A percentile compares a stretch with the other conserved stretches of the same genome.
Evolutionary conservation across 2,113 vertebrate species (phyloP).

Genomic region (Aegotheles bennettii): DNA sequence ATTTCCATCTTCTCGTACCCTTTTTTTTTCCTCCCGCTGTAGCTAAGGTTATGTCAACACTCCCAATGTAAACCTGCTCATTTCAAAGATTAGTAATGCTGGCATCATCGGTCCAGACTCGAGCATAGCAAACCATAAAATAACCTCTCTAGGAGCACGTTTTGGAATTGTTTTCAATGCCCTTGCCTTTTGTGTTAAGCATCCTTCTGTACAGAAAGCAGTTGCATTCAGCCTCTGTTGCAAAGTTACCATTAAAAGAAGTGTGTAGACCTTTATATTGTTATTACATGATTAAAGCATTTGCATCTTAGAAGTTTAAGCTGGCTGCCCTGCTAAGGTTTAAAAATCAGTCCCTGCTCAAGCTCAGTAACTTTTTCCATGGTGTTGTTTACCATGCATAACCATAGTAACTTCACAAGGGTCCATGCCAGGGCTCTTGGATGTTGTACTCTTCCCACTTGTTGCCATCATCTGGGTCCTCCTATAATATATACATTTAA

Average conservation of each 20-base stretch:
- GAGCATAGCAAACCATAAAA: background rate
- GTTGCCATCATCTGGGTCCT: background rate
- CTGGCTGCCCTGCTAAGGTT: background rate
- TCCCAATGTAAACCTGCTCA: slow-evolving; percentile 11
- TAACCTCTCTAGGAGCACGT: background rate
- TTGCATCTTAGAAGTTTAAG: background rate
- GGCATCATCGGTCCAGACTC: background rate
- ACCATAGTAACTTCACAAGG: background rate
- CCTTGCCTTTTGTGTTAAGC: background rate
- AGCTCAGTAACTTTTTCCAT: background rate
- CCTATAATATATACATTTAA: background rate
- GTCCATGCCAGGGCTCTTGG: background rate
- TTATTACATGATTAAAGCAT: background rate
- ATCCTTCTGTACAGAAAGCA: background rate
- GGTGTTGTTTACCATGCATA: background rate
- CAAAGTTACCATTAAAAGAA: background rate
- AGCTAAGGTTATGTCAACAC: slow-evolving; percentile 45
- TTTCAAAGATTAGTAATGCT: slow-evolving; percentile 28
- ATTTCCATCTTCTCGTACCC: slow-evolving; percentile 1
- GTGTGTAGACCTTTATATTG: background rate
- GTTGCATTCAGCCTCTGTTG: background rate
- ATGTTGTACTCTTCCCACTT: background rate
- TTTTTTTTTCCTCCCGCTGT: background rate
- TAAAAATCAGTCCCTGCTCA: background rate
- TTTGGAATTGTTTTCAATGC: background rate